Conservation (phyloP, 2,888 invertebrate species). For the Archips xylosteana region DNA sequence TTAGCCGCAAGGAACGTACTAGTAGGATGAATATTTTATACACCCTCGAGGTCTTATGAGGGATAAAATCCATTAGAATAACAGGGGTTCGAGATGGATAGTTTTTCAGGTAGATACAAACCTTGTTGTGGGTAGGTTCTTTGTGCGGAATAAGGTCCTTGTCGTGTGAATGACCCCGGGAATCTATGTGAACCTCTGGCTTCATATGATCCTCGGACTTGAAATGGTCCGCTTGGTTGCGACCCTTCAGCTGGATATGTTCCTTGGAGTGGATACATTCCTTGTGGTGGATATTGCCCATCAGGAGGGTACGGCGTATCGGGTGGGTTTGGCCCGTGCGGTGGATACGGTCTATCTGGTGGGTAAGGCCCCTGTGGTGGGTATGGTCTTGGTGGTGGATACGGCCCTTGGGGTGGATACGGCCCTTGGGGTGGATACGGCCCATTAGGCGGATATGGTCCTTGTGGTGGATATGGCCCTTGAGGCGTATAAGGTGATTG, state of each 20-base stretch:
- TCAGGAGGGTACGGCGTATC: too few species aligned
- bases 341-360: neutral
- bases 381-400: neutral
- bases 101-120: neutral
- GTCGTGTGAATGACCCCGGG: neutral
- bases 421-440: neutral
- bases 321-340: too few species aligned
- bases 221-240: neutral
- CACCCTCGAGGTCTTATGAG: too few species aligned
- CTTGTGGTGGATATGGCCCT: neutral
- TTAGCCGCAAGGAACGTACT: too few species aligned
- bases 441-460: neutral
- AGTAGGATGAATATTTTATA: too few species aligned
- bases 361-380: neutral
- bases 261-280: neutral
- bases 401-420: neutral
- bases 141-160: neutral
- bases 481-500: neutral
- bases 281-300: neutral
- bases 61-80: too few species aligned
- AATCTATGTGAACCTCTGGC: neutral
- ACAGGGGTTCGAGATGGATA: too few species aligned
- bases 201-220: neutral
- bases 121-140: neutral
- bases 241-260: neutral